Evolutionary conservation across 2,888 invertebrate genomes (phyloP).

Genomic region (Orthosia cruda): DNA sequence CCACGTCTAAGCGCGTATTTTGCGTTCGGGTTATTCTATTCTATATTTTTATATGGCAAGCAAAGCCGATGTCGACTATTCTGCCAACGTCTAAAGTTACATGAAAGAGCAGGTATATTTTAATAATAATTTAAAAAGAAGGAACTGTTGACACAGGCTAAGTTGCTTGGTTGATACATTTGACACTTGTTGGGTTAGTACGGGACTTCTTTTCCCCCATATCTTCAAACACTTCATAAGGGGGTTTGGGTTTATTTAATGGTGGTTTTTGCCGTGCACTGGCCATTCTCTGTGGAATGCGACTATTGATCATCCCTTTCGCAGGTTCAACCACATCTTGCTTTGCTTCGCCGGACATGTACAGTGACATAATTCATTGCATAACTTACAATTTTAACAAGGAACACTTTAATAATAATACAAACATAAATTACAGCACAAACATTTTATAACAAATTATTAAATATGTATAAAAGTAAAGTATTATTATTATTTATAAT

Average conservation of each 20-base stretch:
- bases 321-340: constrained; percentile 67
- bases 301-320: constrained; percentile 73
- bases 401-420: constrained; percentile 21
- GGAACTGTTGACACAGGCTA: too few species aligned
- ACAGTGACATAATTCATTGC: constrained; percentile 72
- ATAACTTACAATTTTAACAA: constrained; percentile 51
- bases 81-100: too few species aligned
- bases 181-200: too few species aligned
- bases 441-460: constrained; percentile 58
- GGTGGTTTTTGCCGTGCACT: constrained; percentile 64
- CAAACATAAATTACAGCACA: constrained; percentile 32
- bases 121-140: too few species aligned
- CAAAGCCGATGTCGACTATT: too few species aligned
- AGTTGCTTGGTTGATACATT: too few species aligned
- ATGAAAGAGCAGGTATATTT: too few species aligned
- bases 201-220: constrained; percentile 7
- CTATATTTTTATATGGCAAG: too few species aligned
- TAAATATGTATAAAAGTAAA: too few species aligned
- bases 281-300: constrained; percentile 81
- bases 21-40: too few species aligned
- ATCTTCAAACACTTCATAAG: constrained; percentile 57
- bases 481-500: too few species aligned
- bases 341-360: constrained; percentile 67
- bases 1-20: too few species aligned
- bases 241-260: constrained; percentile 63